phyloP scores from a whole-genome alignment of 2,888 invertebrate genomes.

The Hirtodrosophila alboralis region DNA sequence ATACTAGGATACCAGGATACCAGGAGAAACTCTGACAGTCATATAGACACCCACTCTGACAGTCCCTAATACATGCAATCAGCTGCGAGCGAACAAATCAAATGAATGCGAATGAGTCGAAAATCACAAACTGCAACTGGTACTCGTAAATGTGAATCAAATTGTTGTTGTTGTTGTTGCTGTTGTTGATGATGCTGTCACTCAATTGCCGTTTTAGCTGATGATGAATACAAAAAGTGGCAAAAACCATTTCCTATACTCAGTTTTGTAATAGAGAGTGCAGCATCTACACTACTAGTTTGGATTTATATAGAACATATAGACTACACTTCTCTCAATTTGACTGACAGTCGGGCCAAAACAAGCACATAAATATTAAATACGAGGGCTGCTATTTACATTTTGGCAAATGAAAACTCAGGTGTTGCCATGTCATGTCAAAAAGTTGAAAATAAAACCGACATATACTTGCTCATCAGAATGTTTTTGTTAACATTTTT shows the following conservation, averaged over 20 bases:
- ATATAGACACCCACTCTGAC: conserved; percentile 27
- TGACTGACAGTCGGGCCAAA: conserved; percentile 42
- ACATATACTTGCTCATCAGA: too few species aligned
- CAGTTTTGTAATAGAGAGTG: too few species aligned
- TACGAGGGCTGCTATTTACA: too few species aligned
- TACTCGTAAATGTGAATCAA: conserved; percentile 68
- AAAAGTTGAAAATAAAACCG: too few species aligned
- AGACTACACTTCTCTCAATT: conserved; percentile 51
- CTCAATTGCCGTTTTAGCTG: conserved; percentile 60
- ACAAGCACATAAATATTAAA: conserved; percentile 66
- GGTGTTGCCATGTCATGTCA: too few species aligned
- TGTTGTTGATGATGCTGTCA: conserved; percentile 54
- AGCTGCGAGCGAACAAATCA: conserved; percentile 52
- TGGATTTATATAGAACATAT: too few species aligned
- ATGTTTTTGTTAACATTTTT: too few species aligned
- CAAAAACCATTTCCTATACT: conserved; percentile 18
- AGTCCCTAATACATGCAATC: conserved; percentile 69
- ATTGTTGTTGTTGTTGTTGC: conserved; percentile 37
- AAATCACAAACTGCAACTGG: conserved; percentile 52
- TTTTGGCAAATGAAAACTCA: too few species aligned
- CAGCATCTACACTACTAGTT: too few species aligned
- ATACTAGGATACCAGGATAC: too few species aligned
- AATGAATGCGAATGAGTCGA: conserved; percentile 66
- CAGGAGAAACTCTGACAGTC: conserved; percentile 13
- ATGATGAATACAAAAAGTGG: conserved; percentile 68